phyloP scores from a whole-genome alignment of 2,113 vertebrate genomes.

The Trichechus manatus region DNA sequence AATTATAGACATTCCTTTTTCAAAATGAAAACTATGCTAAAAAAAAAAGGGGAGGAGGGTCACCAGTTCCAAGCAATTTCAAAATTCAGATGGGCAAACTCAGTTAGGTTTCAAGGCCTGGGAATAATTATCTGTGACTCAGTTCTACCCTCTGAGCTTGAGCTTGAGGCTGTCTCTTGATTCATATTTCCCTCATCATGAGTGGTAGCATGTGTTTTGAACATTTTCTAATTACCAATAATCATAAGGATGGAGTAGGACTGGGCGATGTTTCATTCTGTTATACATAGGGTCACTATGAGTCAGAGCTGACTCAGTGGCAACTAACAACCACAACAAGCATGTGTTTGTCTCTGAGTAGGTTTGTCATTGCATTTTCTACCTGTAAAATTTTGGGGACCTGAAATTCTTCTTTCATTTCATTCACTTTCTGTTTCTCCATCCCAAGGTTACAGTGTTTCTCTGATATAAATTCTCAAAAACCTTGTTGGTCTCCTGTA shows the following conservation, averaged over 20 bases:
- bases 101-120: background rate
- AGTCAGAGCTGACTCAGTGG: background rate
- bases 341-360: background rate
- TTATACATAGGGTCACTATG: background rate
- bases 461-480: background rate
- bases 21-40: background rate
- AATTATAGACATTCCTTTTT: background rate
- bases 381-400: background rate
- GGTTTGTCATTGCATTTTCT: background rate
- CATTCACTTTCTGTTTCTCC: background rate
- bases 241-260: background rate
- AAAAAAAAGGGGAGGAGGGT: background rate
- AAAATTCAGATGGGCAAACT: background rate
- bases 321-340: background rate
- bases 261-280: background rate
- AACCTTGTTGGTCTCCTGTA: background rate
- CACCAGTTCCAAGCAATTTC: background rate
- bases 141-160: background rate
- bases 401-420: background rate
- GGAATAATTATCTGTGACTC: background rate
- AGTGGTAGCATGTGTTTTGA: background rate
- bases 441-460: background rate
- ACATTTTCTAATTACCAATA: background rate
- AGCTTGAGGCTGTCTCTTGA: background rate
- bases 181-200: background rate